phyloP scores from a whole-genome alignment of 1,140 invertebrate species.

The Drosophila malerkotliana region DNA sequence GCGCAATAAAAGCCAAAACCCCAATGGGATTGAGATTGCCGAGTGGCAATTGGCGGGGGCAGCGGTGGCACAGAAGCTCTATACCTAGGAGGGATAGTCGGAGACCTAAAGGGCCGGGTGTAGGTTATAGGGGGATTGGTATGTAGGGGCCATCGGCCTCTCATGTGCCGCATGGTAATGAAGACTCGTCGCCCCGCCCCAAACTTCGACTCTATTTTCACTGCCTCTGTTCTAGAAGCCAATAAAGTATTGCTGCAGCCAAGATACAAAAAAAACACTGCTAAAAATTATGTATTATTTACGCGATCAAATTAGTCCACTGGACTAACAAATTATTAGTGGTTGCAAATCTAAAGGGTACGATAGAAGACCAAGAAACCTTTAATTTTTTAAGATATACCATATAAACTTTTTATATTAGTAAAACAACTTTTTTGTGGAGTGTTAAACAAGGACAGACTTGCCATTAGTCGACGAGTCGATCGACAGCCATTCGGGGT shows the following conservation, averaged over 20 bases:
- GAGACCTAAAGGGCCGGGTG: not conserved
- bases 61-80: not conserved
- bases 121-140: not conserved
- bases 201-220: conserved; percentile 34
- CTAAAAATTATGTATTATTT: not conserved
- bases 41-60: conserved; percentile 15
- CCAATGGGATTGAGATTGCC: conserved; percentile 44
- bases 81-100: not conserved
- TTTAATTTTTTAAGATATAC: too few species aligned
- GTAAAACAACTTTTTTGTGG: not conserved
- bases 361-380: too few species aligned
- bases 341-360: too few species aligned
- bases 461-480: conserved; percentile 31
- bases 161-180: conserved; percentile 65
- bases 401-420: not conserved
- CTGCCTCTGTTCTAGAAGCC: conserved; percentile 47
- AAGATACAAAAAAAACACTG: conserved; percentile 18
- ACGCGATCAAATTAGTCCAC: too few species aligned
- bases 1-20: conserved; percentile 76
- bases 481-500: conserved; percentile 49
- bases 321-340: too few species aligned
- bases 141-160: conserved; percentile 40
- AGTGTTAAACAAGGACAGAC: conserved; percentile 16
- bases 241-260: conserved; percentile 57
- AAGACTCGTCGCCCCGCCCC: conserved; percentile 17